These are phyloP conservation scores for Macrotus californicus DNA, from an alignment of 2,113 vertebrate species.

Conservation along the genomic window DNA sequence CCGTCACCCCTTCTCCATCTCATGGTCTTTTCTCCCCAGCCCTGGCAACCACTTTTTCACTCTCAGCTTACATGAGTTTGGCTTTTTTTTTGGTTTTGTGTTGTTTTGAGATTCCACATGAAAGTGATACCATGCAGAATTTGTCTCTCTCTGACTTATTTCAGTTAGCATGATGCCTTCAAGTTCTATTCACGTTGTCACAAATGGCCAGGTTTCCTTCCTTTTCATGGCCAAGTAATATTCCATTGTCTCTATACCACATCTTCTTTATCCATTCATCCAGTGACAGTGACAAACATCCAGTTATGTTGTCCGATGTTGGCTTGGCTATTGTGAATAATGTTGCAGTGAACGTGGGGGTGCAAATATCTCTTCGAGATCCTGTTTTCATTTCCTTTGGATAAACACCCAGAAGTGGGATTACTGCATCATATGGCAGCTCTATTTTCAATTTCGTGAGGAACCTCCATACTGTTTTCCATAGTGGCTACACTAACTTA, in stretches of 20 bases:
- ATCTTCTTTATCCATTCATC: background rate
- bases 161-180: background rate
- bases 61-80: background rate
- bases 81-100: background rate
- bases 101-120: background rate
- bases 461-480: background rate
- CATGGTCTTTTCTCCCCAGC: background rate
- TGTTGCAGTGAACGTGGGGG: background rate
- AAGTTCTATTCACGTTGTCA: background rate
- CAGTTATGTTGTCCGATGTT: background rate
- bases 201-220: background rate
- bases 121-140: background rate
- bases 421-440: background rate
- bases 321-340: background rate
- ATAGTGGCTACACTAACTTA: background rate
- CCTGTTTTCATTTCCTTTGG: background rate
- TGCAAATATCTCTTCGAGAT: background rate
- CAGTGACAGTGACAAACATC: too few species aligned
- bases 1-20: background rate
- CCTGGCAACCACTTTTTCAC: background rate
- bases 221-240: background rate
- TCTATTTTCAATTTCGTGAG: background rate
- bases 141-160: background rate
- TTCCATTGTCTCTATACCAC: background rate
- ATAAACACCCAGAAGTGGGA: background rate